Conservation (phyloP, 2,888 invertebrate genomes). For the Dynastes tityus region DNA sequence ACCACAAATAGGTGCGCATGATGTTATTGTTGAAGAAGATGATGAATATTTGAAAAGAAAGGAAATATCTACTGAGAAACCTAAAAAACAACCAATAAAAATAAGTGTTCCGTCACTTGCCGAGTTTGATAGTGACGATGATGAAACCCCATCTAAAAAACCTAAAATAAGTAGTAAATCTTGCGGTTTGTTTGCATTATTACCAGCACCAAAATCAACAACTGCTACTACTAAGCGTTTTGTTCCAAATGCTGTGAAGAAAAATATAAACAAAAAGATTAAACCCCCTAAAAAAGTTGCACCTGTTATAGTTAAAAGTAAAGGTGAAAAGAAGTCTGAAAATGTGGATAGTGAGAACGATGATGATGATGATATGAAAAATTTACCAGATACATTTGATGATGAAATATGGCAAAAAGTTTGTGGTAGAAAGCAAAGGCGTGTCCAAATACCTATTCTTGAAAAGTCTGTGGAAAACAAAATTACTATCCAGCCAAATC, state of each 20-base stretch:
- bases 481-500: conserved; percentile 69
- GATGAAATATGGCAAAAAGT: conserved; percentile 71
- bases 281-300: conserved; percentile 15
- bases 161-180: conserved; percentile 70
- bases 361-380: conserved; percentile 68
- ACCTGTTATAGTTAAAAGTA: neutral
- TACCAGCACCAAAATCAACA: conserved; percentile 79
- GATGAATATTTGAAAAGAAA: conserved; percentile 79
- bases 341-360: conserved; percentile 52
- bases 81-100: conserved; percentile 70
- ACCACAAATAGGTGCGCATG: conserved; percentile 65
- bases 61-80: conserved; percentile 66
- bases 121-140: conserved; percentile 77
- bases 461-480: conserved; percentile 68
- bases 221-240: conserved; percentile 65
- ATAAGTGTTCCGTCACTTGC: conserved; percentile 81
- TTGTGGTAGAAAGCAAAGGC: conserved; percentile 69
- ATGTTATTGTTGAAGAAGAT: conserved; percentile 73
- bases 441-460: conserved; percentile 68
- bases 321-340: conserved; percentile 57
- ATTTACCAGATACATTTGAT: conserved; percentile 69
- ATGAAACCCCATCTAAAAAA: conserved; percentile 69
- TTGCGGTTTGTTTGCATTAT: conserved; percentile 78
- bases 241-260: conserved; percentile 72
- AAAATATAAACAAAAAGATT: conserved; percentile 61